Evolutionary conservation across 2,113 vertebrate genomes (phyloP), one percentile per base, ranked within the genome.

Genomic region (Limnothrissa miodon): DNA sequence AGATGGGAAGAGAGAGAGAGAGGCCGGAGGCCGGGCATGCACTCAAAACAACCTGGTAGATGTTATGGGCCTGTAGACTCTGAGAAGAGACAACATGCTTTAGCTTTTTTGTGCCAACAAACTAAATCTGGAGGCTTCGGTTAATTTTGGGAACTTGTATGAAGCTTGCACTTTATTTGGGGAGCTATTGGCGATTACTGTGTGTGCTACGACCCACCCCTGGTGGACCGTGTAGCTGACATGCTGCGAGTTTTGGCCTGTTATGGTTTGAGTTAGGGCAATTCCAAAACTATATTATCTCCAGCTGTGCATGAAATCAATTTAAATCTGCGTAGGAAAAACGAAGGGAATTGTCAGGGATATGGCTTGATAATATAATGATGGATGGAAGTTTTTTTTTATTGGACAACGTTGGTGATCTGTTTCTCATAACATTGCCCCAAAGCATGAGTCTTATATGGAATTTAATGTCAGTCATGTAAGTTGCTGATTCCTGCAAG

Each of bases 251-350:
- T 74, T 45, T 82, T 80, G 81, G 82, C 82, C 85, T 56, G 87
- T 83, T 66, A 83, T 78, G 88, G 83, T 79, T 89, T 84, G 88
- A 78, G 87, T 91, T 83, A 17, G 42, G 82, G 86, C 81, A 81
- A 85, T 87, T 82, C 83, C 86, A 91, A 87, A 83, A 87, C 82
- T 85, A 82, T 86, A 90, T 89, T 86, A 86, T 86, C 89, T 86
- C 89, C 92, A 93, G 90, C 89, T 92, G 92, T 88, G 87, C 86
- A 86, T 88, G 87, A 90, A 91, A 88, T 90, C 85, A 59, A 83
- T 85, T 88, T 78, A 83, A 81, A 84, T 92, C 86, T 92, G 86
- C 83, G 78, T 84, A 89, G 89, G 90, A 90, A 90, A 86, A 85
- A 87, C 25, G 46, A 85, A 84, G 81, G 74, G 79, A 85, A 80